Base-by-base conservation (phyloP, 2,113 vertebrate genomes). In the Miniopterus natalensis region DNA sequence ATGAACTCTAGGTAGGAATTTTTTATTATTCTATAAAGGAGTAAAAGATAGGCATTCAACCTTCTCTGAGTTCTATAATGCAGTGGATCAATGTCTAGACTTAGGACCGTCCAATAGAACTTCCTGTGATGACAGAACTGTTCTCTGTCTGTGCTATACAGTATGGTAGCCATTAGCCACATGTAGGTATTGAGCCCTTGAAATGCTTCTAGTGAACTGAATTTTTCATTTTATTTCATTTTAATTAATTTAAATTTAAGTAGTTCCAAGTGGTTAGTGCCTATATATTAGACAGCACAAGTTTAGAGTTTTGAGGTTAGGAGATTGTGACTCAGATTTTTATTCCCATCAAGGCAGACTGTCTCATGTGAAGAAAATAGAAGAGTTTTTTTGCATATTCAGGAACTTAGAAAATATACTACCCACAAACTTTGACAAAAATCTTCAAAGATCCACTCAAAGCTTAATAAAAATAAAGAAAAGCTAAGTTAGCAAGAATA, bases 221-320 rank as follows among this genome's bases (percentile, higher is more conserved):
- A 55, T 49, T 88, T 73, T 74, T 83, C 8, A 49, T 68, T 84
- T 74, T 59, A 89, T 84, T 70, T 94, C 23, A 57, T 74, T 94
- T 88, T 47, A 66, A 55, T 71, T 51, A 47, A 74, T 59, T 79
- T 79, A n/a, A 78, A 73, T 79, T 10, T 23, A 80, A 73, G 68
- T 51, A 80, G n/a, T 14, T 53, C 20, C 45, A 20, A 47, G 45
- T 51, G 49, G 55, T 61, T 71, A 55, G 27, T 18, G 14, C 29
- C 31, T 25, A 21, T n/a, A 21, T 65, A 57, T 36, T 17, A 13
- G 36, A 87, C 25, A 65, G 45, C 80, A 29, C 23, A 84, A 74
- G 74, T 73, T 73, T 45, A 61, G 63, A 71, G 49, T 47, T 92
- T 88, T 53, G n/a, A 84, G 25, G 55, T 89, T 84, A 78, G 84